phyloP scores from a whole-genome alignment of 37 sponge, comb jelly and placozoan species.

The Hexactinellida sp. region DNA sequence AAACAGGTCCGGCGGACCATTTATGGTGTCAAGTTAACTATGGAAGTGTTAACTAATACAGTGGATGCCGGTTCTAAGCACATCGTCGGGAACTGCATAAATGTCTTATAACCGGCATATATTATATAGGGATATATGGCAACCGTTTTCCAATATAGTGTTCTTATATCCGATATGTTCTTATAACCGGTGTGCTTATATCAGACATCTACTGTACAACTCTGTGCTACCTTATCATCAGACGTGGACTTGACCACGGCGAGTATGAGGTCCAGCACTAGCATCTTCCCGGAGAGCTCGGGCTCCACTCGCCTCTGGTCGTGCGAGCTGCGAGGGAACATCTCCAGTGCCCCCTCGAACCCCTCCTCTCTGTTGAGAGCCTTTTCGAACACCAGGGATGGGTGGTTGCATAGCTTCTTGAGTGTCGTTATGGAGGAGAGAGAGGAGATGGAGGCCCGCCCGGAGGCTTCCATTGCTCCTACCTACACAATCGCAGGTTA shows the following conservation, averaged over 20 bases:
- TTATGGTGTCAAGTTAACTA: no score
- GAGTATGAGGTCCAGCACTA: slow-evolving; percentile 72
- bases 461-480: not conserved
- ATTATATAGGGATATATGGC: no score
- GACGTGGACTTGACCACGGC: slow-evolving; percentile 68
- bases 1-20: no score
- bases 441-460: slow-evolving; percentile 38
- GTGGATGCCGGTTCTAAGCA: no score
- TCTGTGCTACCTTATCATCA: slow-evolving; percentile 57
- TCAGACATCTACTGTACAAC: not conserved
- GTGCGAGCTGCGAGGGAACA: slow-evolving; percentile 36
- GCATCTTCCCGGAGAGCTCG: slow-evolving; percentile 87
- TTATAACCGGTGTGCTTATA: no score
- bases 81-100: no score
- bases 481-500: not conserved
- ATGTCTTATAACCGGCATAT: no score
- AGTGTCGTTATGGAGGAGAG: slow-evolving; percentile 78
- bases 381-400: slow-evolving; percentile 75
- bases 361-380: slow-evolving; percentile 56
- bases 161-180: no score
- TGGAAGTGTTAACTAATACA: no score
- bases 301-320: slow-evolving; percentile 56
- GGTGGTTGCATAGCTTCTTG: slow-evolving; percentile 95
- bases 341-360: slow-evolving; percentile 68
- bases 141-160: no score